Evolutionary conservation across 2,113 vertebrate genomes (phyloP).

Genomic region (Pheucticus melanocephalus): DNA sequence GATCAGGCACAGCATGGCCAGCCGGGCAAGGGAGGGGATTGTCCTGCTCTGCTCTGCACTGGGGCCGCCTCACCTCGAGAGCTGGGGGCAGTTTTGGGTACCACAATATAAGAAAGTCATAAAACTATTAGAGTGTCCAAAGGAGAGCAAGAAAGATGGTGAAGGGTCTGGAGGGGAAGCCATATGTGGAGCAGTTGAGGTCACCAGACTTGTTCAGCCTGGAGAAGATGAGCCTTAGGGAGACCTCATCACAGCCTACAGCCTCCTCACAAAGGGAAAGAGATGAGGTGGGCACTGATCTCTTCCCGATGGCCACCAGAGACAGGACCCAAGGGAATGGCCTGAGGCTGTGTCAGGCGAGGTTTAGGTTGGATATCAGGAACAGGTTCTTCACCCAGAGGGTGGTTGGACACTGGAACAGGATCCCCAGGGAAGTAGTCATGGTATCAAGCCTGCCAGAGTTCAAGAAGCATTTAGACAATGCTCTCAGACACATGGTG

Average conservation of each 20-base stretch:
- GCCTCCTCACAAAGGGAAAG: neutral
- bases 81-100: neutral
- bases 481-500: neutral
- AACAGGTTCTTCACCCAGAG: neutral
- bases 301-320: neutral
- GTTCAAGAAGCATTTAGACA: neutral
- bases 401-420: neutral
- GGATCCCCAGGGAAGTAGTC: neutral
- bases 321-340: neutral
- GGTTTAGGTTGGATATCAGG: neutral
- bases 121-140: neutral
- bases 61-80: accelerated
- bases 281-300: neutral
- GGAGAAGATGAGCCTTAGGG: neutral
- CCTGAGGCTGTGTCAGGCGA: neutral
- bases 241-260: neutral
- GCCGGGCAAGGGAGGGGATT: neutral
- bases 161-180: neutral
- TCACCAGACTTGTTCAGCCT: neutral
- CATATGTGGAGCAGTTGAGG: accelerated
- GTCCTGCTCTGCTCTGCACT: accelerated
- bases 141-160: neutral
- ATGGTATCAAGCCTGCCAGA: neutral
- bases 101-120: neutral
- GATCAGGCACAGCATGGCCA: neutral